A percentile compares a stretch with the other conserved stretches of the same genome.
phyloP scores from a whole-genome alignment of 1,140 invertebrate species.

The Daktulosphaira vitifoliae region DNA sequence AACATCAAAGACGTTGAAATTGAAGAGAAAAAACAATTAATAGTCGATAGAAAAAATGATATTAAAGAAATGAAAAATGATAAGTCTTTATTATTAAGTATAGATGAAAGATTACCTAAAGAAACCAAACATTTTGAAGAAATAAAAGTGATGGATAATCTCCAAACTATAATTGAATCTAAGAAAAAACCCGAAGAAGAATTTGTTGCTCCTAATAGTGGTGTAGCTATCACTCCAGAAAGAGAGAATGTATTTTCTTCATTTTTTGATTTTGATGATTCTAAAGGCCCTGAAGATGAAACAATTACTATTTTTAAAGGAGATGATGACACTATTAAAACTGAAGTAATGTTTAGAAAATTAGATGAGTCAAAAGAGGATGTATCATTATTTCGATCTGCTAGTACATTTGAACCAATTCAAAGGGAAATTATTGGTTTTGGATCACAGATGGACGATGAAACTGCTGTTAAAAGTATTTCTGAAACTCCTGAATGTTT shows the following conservation, averaged over 20 bases:
- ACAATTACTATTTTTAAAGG: conserved; percentile 29
- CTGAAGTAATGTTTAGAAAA: conserved; percentile 20
- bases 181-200: conserved; percentile 31
- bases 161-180: conserved; percentile 19
- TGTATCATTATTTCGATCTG: neutral
- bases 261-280: conserved; percentile 28
- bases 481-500: conserved; percentile 9
- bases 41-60: conserved; percentile 55
- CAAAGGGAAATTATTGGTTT: conserved; percentile 59
- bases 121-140: conserved; percentile 12
- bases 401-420: conserved; percentile 41
- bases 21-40: conserved; percentile 57
- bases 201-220: neutral
- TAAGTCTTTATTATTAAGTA: neutral
- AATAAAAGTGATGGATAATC: conserved; percentile 32
- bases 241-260: conserved; percentile 22
- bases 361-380: conserved; percentile 18
- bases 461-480: conserved; percentile 33
- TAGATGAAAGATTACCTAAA: neutral
- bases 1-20: conserved; percentile 28
- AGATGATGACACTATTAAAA: conserved; percentile 15
- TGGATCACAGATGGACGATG: conserved; percentile 46
- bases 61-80: conserved; percentile 40
- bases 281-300: conserved; percentile 22
- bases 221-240: conserved; percentile 5